Conservation (phyloP, 35 echinoderm and acorn worm genomes). For the Lytechinus pictus region DNA sequence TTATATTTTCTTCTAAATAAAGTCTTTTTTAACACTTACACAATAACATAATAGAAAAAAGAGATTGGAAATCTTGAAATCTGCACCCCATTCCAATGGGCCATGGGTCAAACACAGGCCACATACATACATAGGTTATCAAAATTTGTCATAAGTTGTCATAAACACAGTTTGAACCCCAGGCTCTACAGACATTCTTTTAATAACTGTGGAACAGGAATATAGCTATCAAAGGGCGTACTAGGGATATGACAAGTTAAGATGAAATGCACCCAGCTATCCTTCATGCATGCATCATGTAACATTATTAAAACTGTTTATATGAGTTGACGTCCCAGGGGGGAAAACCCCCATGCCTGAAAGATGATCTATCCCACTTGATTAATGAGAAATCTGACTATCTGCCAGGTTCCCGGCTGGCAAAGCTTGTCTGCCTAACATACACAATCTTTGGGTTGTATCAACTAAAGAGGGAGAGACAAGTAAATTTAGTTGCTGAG, state of each 20-base stretch:
- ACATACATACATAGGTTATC: too few relatives aligned
- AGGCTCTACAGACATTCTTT: too few relatives aligned
- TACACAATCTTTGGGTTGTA: not conserved
- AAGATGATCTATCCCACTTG: not conserved
- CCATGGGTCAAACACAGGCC: too few relatives aligned
- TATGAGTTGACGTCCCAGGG: not conserved
- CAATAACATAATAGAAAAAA: too few relatives aligned
- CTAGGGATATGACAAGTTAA: not conserved
- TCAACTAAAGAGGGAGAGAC: not conserved
- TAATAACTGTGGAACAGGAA: not conserved
- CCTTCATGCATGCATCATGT: conserved; percentile 2
- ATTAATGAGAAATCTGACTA: not conserved
- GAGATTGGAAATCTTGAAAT: too few relatives aligned
- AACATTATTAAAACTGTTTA: not conserved
- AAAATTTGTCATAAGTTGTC: too few relatives aligned
- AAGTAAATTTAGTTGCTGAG: not conserved
- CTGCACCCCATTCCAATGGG: too few relatives aligned
- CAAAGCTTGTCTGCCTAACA: not conserved
- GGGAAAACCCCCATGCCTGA: not conserved
- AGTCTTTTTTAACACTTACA: too few relatives aligned
- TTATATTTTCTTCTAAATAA: too few relatives aligned
- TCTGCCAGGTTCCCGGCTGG: not conserved
- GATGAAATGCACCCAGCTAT: not conserved
- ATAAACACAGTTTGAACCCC: too few relatives aligned
- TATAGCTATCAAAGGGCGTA: not conserved